Evolutionary conservation across 92 coral and sea anemone species (phyloP), one percentile per base, ranked within the genome.

Genomic region (Porites lobata): DNA sequence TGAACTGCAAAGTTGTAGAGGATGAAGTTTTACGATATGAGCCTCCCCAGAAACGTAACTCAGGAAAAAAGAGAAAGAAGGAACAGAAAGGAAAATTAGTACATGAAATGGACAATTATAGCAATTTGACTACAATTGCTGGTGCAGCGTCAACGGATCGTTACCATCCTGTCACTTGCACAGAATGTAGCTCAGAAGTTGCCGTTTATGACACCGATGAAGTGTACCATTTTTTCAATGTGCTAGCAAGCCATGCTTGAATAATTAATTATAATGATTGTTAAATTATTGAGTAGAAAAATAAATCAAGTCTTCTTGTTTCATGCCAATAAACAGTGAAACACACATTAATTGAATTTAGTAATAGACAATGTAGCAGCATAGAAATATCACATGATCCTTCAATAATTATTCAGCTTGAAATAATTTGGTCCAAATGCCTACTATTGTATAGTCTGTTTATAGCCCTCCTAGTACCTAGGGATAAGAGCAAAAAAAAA

Each of bases 131-230:
- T 1, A 29, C 84, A 18, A 69, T 65, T 32, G 62, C 57, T 43
- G 85, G 89, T 20, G 86, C 88, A 20, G 76, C 89, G 43, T 64
- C 80, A 50, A 13, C 64, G 38, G 99, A 97, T 86, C 88, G 78
- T 65, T 97, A 90, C 65, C 89, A 97, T 32, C 99, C 99, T 57
- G 99, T 97, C 18, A 89, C 94, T 78, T 97, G 99, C 69, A 43
- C 91, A 52, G 96, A 92, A 71, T 97, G 99, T 52, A 92, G 86
- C 78, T 93, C 99, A 65, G 99, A 97, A 73, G 98, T 97, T 29
- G 99, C 99, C 32, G 99, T 97, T 19, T 95, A 88, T 89, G 99
- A 97, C 65, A 83, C 86, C 58, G 99, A 97, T 71, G 99, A 97
- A 84, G 89, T 97, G 17, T 97, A 95, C 87, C 99, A 97, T 77